phyloP scores from a whole-genome alignment of 2,888 invertebrate genomes.

The Ptycholaimellus sp. region DNA sequence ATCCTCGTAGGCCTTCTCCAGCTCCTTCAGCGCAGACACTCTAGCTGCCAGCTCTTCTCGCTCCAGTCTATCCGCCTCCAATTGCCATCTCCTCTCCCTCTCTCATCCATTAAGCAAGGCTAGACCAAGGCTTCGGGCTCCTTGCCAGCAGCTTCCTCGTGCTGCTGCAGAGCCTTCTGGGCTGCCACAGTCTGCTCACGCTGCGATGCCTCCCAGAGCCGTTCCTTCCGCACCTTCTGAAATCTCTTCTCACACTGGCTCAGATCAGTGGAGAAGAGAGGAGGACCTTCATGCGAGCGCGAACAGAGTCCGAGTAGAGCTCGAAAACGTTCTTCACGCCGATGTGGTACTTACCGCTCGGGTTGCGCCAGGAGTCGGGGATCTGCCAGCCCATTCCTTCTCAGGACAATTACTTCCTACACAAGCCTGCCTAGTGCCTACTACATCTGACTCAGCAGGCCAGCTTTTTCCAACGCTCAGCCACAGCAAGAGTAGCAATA shows the following conservation, averaged over 20 bases:
- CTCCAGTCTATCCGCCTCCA: constrained; percentile 44
- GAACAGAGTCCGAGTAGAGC: constrained; percentile 57
- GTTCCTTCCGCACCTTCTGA: constrained; percentile 49
- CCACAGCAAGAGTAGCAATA: too few relatives aligned
- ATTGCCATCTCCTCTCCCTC: too few relatives aligned
- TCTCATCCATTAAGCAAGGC: neutral
- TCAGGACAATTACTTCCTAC: too few relatives aligned
- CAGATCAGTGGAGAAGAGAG: neutral
- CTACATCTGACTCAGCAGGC: too few relatives aligned
- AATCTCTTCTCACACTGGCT: constrained; percentile 2
- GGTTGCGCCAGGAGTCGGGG: constrained; percentile 56
- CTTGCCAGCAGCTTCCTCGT: constrained; percentile 35
- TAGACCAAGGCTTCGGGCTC: constrained; percentile 13
- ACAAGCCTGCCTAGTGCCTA: too few relatives aligned
- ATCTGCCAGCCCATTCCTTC: constrained; percentile 38
- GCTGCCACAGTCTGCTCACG: constrained; percentile 53
- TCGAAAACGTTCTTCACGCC: constrained; percentile 63
- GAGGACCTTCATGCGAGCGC: constrained; percentile 42
- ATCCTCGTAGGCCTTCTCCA: constrained; percentile 67
- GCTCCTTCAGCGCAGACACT: constrained; percentile 48
- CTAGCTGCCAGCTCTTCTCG: constrained; percentile 70
- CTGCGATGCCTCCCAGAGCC: constrained; percentile 58
- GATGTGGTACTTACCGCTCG: constrained; percentile 55
- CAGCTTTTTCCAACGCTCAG: too few relatives aligned
- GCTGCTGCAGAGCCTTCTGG: constrained; percentile 42